A percentile compares a stretch with the other conserved stretches of the same genome.
Evolutionary conservation across 2,888 invertebrate species (phyloP).

Genomic region (Yponomeuta plumbellus): DNA sequence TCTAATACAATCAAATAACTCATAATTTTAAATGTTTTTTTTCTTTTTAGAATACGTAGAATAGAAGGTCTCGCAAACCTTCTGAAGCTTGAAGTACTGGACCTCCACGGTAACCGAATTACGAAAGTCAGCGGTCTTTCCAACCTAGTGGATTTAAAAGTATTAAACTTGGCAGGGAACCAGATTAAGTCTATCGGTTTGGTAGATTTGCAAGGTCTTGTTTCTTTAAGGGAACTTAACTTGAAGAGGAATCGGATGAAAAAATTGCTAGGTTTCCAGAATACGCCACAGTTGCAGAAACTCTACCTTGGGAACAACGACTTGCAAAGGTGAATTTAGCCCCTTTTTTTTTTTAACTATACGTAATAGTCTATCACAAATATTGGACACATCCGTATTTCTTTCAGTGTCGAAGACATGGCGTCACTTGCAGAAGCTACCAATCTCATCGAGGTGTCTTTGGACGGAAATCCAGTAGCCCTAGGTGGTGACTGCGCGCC

Average conservation of each 20-base stretch:
- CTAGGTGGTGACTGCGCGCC: constrained; percentile 88
- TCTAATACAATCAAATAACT: too few species aligned
- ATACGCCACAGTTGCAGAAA: constrained; percentile 84
- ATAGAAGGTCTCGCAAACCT: constrained; percentile 86
- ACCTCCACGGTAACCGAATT: constrained; percentile 95
- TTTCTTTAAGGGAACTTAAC: constrained; percentile 89
- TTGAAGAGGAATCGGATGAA: constrained; percentile 89
- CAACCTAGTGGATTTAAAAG: constrained; percentile 85
- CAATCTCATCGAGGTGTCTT: constrained; percentile 87
- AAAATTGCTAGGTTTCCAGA: constrained; percentile 87
- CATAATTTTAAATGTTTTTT: too few species aligned
- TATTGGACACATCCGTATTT: not conserved
- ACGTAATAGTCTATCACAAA: not conserved
- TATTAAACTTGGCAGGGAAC: constrained; percentile 95
- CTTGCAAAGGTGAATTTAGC: constrained; percentile 66
- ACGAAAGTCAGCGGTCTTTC: constrained; percentile 82
- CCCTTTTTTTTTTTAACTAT: too few species aligned
- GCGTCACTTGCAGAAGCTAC: constrained; percentile 86
- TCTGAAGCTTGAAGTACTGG: constrained; percentile 90
- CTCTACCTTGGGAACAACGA: constrained; percentile 90
- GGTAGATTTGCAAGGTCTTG: constrained; percentile 86
- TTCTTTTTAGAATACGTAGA: constrained; percentile 78
- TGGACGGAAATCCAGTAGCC: constrained; percentile 91
- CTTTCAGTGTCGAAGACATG: constrained; percentile 88
- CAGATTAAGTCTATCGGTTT: constrained; percentile 86